These are phyloP conservation scores for Betta splendens DNA, from an alignment of 2,797 vertebrate genomes.

Conservation along the genomic window DNA sequence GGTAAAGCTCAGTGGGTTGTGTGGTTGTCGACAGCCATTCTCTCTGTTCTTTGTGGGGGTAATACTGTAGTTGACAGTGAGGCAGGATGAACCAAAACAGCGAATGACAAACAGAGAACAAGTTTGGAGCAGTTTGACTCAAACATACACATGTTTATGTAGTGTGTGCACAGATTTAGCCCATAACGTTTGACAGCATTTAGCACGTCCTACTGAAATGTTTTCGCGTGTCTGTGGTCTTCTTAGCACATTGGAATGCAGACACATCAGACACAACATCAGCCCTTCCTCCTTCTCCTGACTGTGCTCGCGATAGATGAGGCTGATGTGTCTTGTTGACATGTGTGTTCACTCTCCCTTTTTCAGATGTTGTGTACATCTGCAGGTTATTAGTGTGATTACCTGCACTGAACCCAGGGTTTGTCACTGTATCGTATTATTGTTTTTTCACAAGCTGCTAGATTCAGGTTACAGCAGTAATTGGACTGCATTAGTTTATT, in stretches of 20 bases:
- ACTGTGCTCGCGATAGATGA: background rate
- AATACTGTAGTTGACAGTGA: conserved; percentile 8
- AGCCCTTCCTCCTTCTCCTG: background rate
- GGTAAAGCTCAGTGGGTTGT: conserved; percentile 1
- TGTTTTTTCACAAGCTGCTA: conserved; percentile 12
- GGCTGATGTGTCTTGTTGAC: conserved; percentile 7
- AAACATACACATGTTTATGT: too few species aligned
- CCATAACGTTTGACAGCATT: too few species aligned
- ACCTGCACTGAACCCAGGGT: conserved; percentile 38
- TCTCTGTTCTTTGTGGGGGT: background rate
- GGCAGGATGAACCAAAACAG: too few species aligned
- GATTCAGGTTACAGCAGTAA: background rate
- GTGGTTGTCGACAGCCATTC: conserved; percentile 1
- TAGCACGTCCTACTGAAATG: conserved; percentile 11
- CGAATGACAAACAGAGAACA: conserved; percentile 19
- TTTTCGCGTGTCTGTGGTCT: conserved; percentile 17
- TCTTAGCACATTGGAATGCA: conserved; percentile 33
- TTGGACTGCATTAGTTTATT: too few species aligned
- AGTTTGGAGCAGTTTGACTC: conserved; percentile 32
- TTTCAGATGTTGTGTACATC: conserved; percentile 30
- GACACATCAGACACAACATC: too few species aligned
- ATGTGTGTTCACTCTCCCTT: conserved; percentile 16
- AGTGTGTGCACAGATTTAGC: too few species aligned
- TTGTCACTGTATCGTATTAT: too few species aligned
- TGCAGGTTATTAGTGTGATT: conserved; percentile 55